Percentiles rank a stretch among this genome's conserved stretches.
phyloP scores from a whole-genome alignment of 2,113 vertebrate genomes.

The Puffinus mauretanicus region DNA sequence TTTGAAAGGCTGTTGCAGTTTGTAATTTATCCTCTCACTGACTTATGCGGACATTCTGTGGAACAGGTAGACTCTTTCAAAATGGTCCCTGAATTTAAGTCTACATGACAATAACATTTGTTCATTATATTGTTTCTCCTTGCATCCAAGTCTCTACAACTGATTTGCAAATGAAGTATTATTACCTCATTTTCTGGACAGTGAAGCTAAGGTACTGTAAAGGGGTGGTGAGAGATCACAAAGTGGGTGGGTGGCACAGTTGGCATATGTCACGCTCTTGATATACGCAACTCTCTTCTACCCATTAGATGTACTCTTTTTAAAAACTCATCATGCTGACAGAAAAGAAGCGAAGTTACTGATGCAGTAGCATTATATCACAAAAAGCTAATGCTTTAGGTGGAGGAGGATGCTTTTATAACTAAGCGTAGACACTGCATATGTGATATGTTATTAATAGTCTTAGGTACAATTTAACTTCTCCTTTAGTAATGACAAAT shows the following conservation, averaged over 20 bases:
- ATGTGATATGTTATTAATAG: slow-evolving; percentile 29
- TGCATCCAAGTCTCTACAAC: background rate
- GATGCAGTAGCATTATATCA: background rate
- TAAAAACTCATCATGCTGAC: background rate
- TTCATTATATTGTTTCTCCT: background rate
- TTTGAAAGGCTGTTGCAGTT: background rate
- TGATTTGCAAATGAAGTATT: background rate
- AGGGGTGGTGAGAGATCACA: background rate
- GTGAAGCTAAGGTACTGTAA: background rate
- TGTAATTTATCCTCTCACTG: background rate
- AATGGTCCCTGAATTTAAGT: background rate
- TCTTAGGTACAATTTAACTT: background rate
- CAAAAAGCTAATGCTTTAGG: background rate
- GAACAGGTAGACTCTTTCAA: background rate
- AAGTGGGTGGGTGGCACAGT: background rate
- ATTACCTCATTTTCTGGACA: background rate
- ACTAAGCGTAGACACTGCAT: background rate
- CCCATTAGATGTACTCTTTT: background rate
- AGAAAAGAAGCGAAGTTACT: background rate
- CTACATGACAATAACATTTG: background rate
- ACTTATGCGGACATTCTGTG: background rate
- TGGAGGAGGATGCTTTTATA: slow-evolving; percentile 13
- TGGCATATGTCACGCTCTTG: background rate
- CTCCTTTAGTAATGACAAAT: slow-evolving; percentile 1
- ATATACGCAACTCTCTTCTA: background rate